Evolutionary conservation across 2,113 vertebrate genomes (phyloP).

Genomic region (Corydoras sp.): DNA sequence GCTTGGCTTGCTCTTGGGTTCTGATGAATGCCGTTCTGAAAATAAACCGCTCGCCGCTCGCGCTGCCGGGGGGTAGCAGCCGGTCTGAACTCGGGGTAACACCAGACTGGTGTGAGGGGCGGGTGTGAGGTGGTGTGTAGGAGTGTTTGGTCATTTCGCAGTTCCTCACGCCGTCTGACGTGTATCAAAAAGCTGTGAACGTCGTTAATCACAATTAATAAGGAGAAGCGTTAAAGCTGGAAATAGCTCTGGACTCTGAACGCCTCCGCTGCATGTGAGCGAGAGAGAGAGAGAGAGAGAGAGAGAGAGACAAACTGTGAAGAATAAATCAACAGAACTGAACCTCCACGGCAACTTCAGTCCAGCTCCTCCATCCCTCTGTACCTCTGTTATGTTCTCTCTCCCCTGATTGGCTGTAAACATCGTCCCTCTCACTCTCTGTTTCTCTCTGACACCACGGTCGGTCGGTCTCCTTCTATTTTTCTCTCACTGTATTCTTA

Average conservation of each 20-base stretch:
- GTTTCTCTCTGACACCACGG: no score
- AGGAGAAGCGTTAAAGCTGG: neutral
- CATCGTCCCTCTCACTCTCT: no score
- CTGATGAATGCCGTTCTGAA: no score
- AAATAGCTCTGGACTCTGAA: conserved; percentile 19
- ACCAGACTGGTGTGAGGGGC: neutral
- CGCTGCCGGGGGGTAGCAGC: no score
- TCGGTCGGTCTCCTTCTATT: no score
- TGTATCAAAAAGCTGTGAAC: neutral
- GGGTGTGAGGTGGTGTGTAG: neutral
- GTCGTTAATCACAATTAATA: conserved; percentile 11
- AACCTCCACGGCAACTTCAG: neutral
- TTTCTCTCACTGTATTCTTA: no score
- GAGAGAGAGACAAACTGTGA: conserved; percentile 21
- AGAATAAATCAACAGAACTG: conserved; percentile 25
- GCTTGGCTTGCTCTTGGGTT: no score
- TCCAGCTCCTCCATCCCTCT: conserved; percentile 13
- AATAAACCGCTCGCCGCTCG: no score
- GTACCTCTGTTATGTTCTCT: neutral
- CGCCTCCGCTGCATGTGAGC: conserved; percentile 7
- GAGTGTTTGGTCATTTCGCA: neutral
- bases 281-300: neutral
- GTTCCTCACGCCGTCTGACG: neutral
- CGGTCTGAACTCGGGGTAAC: neutral
- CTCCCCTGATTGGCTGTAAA: neutral